Evolutionary conservation across 2,797 vertebrate genomes (phyloP), one percentile per base, ranked within the genome.

Genomic region (Diglossa cyanea): DNA sequence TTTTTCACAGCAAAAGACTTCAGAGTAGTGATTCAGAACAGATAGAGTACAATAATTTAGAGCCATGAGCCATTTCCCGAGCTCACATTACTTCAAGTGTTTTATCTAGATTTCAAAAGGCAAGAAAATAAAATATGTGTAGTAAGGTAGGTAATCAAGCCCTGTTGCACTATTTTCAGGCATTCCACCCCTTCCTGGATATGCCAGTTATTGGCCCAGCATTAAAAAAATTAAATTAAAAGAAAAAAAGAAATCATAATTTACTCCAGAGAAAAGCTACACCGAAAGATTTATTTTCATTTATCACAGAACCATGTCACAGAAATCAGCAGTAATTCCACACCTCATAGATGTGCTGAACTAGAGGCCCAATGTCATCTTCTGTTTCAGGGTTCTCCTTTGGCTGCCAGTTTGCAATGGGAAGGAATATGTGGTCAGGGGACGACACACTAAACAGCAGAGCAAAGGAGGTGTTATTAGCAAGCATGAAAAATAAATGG

Each of bases 321-420:
- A 65, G 51, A 85, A 47, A 31, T 63, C 1, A 40, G 30, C 1
- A 60, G 11, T 13, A 65, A 67, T 42, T 71, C 37, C 68, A 72
- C 76, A 99, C 99, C 98, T 99, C 99, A 33, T 99, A 99, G 92
- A 99, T 98, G 37, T 99, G 99, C 50, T 98, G 97, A 70, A 99
- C 99, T n/a, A 98, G 97, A 11, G 99, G 99, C 12, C 99, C 99
- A 28, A 99, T 98, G 48, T 99, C 99, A 15, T 99, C 99, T 91
- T 98, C 99, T 1, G 98, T 96, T 86, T 98, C 96, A 0, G 99
- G 98, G 60, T 97, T 98, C 26, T 98, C 98, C 96, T 98, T 98
- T 0, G 98, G 96, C 82, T 99, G 98, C 99, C 99, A 99, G 61
- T 99, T 99, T 72, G 99, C 98, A 74, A 99, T 99, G 24, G 99